Conservation (phyloP, 1,140 invertebrate genomes). For the Drosophila micromelanica region DNA sequence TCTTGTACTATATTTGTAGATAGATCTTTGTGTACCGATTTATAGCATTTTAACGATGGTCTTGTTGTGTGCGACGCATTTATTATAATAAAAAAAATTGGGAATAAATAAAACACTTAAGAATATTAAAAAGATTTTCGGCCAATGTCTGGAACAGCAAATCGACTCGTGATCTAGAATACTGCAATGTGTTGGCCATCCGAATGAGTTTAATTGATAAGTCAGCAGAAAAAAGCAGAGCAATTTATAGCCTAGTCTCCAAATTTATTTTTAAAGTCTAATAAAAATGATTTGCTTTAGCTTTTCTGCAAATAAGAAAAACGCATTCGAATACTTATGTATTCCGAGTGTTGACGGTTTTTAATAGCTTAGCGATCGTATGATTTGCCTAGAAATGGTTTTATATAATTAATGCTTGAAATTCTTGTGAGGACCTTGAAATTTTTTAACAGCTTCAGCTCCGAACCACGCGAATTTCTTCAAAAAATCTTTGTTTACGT, state of each 20-base stretch:
- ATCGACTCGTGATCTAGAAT: slow-evolving; percentile 7
- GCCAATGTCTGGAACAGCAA: not conserved
- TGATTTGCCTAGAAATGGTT: slow-evolving; percentile 24
- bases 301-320: slow-evolving; percentile 14
- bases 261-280: slow-evolving; percentile 40
- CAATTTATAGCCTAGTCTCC: not conserved
- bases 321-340: slow-evolving; percentile 1
- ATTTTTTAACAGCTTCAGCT: slow-evolving; percentile 7
- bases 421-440: slow-evolving; percentile 7
- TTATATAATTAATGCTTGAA: slow-evolving; percentile 10
- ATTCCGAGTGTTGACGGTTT: slow-evolving; percentile 25
- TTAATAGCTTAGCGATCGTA: slow-evolving; percentile 35
- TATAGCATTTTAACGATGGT: slow-evolving; percentile 62
- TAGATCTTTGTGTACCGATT: slow-evolving; percentile 51
- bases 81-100: slow-evolving; percentile 36
- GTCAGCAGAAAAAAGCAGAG: slow-evolving; percentile 14
- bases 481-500: slow-evolving; percentile 11
- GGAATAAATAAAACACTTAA: slow-evolving; percentile 19
- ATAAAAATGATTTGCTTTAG: slow-evolving; percentile 35
- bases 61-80: slow-evolving; percentile 59
- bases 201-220: slow-evolving; percentile 46
- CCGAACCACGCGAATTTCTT: not conserved
- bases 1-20: slow-evolving; percentile 27
- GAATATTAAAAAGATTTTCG: slow-evolving; percentile 8
- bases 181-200: slow-evolving; percentile 3